Evolutionary conservation across 2,797 vertebrate genomes (phyloP), one percentile per base, ranked within the genome.

Genomic region (Enteromius anoplus): DNA sequence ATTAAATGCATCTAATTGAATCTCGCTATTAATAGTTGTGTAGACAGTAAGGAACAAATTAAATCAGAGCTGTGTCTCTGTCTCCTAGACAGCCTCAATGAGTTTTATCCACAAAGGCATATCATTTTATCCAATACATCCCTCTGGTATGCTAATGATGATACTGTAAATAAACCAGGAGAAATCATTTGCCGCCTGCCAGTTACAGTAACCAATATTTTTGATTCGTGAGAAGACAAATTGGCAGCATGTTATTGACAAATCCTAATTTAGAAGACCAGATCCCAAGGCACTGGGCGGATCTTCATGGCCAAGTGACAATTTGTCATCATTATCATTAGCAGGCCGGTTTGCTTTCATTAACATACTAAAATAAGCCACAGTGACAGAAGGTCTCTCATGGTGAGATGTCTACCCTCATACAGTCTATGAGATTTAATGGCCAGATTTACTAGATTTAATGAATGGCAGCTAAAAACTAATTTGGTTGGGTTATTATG

Each of bases 151-250:
- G 91, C 89, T 91, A 93, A 93, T 91, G 90, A 93, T 86, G 86
- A 87, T 88, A 86, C 23, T 58, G 71, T 85, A 86, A 89, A 90
- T 83, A 86, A 90, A 87, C 92, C 89, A 91, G 90, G 91, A 86
- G 90, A 92, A 93, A 93, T 93, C 89, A 90, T 88, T 94, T 91
- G 91, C 92, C 84, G 84, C 72, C 87, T 77, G 80, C 90, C 89
- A 81, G 87, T 95, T 96, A 95, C 93, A 90, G 94, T 95, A 95
- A 96, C 89, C 95, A 91, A 93, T 95, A 94, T 93, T 92, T 93
- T 89, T 92, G 93, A 92, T 93, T 93, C 91, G 91, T 87, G 91
- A 88, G 93, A 92, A 93, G 91, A 93, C 92, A 92, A 91, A 92
- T 93, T 91, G 92, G 92, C 91, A 92, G 92, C 92, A 86, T 84